Base-by-base conservation (phyloP, 2,888 invertebrate species). In the Lysandra bellargus region DNA sequence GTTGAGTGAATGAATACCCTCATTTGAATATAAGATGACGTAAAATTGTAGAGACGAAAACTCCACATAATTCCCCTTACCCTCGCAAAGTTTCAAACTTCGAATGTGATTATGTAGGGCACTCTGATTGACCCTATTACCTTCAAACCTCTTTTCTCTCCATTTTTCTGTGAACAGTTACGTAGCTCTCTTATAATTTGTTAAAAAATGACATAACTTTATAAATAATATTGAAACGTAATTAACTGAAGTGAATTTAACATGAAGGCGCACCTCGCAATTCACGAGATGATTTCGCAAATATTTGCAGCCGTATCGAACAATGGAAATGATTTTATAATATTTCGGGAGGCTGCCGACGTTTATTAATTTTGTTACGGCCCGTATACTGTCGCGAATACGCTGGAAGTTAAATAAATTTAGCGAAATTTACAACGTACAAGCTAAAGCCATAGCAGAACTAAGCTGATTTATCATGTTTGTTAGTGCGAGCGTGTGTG, bases 391-490 rank as follows among this genome's bases (percentile, higher is more conserved):
- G 75, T 12, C 76, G 76, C 57, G 17, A 53, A 57, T 57, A 76
- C 33, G 53, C 57, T 53, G 49, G 2, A 33, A 76, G 57, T 76
- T 76, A 76, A 76, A 76, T 76, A 76, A 76, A 57, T 76, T 76
- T 76, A 76, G 53, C 76, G 53, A 76, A 57, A 76, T 76, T 76
- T 76, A 76, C 76, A 76, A 76, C 76, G 76, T 53, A 76, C 76
- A 78, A 79, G 80, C 80, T 79, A 82, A 83, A 83, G 83, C 83
- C 83, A 82, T 83, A 83, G 82, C 83, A 83, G 83, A 83, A 83
- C 83, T 83, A 83, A 83, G 83, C 82, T 82, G 83, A 83, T 83
- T 82, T 83, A 82, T 80, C 80, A 79, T 82, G 82, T 83, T 81
- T 81, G 83, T 81, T 80, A 80, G 80, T 79, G 78, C 79, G 80